Conservation (phyloP, 2,888 invertebrate genomes). For the Imbricaverruca yamaguchii region DNA sequence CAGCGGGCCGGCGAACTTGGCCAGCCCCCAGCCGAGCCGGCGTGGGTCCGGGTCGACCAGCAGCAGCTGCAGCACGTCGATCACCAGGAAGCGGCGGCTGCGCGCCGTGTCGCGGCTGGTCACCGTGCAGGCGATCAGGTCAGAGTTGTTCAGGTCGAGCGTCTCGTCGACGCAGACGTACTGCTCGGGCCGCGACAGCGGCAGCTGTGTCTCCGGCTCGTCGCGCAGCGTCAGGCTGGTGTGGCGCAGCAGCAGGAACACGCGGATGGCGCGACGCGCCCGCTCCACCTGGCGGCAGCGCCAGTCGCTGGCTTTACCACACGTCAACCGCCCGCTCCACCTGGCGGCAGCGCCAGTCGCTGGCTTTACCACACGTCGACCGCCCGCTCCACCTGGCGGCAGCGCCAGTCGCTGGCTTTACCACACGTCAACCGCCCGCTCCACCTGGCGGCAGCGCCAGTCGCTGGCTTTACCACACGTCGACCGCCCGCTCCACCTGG, state of each 20-base stretch:
- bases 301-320: too few species aligned
- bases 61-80: conserved; percentile 89
- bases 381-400: conserved; percentile 67
- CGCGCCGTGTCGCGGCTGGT: conserved; percentile 81
- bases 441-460: conserved; percentile 54
- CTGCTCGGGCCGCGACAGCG: conserved; percentile 76
- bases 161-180: conserved; percentile 90
- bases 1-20: conserved; percentile 88
- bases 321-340: conserved; percentile 57
- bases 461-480: too few species aligned
- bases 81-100: conserved; percentile 89
- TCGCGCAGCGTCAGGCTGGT: conserved; percentile 69
- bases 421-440: too few species aligned
- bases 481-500: conserved; percentile 75
- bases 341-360: conserved; percentile 46
- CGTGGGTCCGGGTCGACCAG: conserved; percentile 94
- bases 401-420: too few species aligned
- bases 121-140: conserved; percentile 92
- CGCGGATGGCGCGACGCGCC: conserved; percentile 79
- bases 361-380: too few species aligned
- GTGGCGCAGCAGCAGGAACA: conserved; percentile 80
- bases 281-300: conserved; percentile 61
- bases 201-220: conserved; percentile 77
- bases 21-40: conserved; percentile 93
- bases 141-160: conserved; percentile 94